Evolutionary conservation across 1,140 invertebrate genomes (phyloP), one percentile per base, ranked within the genome.

Genomic region (Akabosia matsudoensis): DNA sequence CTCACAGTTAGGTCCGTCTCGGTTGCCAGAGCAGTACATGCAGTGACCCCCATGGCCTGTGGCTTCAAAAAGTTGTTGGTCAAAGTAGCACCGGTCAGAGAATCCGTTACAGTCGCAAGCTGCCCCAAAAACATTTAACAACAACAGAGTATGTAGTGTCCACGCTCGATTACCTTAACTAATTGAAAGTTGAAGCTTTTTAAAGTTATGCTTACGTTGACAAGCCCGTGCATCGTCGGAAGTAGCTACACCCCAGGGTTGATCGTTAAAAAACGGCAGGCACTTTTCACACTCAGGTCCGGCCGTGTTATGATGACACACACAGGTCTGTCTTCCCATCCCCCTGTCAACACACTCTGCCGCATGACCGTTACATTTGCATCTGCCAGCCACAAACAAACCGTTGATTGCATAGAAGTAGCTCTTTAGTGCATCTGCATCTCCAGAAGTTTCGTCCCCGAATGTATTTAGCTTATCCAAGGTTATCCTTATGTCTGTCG

Each of bases 351-450:
- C 90, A 84, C 97, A 99, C 82, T 94, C 90, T 18, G 91, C 93
- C 1, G 97, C 96, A 84, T 99, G 97, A 0, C 97, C 97, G 83
- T 99, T 98, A 85, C 97, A 99, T 85, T 98, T 97, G 85, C 97
- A 99, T 80, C 94, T 90, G 3, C 96, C 97, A 73, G 97, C 97
- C 28, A 99, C 94, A 1, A 95, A 91, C 74, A 99, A 90, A 84
- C 99, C 97, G 18, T 94, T 92, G 78, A 99, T 97, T 73, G 97
- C 97, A 87, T 98, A 99, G 87, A 96, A 99, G 84, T 99, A 99
- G 0, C 97, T 98, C 82, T 92, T 91, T 7, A 98, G 84, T 18
- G 99, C 97, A 84, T 94, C 91, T 2, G 90, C 86, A 84, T 98
- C 97, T 0, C 91, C 92, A 83, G 99, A 99, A 16, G 99, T 90